Conservation (phyloP, 2,888 invertebrate genomes). For the Sclerodermus sp. region DNA sequence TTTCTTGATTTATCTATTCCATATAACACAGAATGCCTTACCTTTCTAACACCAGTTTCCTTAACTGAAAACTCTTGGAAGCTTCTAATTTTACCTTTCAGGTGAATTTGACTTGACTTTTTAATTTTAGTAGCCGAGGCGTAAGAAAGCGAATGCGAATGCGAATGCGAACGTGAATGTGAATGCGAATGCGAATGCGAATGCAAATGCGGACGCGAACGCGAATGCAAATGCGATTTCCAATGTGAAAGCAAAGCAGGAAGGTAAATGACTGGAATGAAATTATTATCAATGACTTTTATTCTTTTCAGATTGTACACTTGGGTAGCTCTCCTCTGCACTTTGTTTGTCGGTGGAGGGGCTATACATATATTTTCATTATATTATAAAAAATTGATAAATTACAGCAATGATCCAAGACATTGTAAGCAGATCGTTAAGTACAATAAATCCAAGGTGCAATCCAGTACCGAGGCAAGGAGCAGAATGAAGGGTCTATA, state of each 20-base stretch:
- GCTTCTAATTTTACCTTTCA: constrained; percentile 78
- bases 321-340: constrained; percentile 74
- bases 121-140: too few species aligned
- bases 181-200: too few species aligned
- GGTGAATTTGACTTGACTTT: constrained; percentile 61
- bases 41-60: constrained; percentile 82
- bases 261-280: too few species aligned
- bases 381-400: constrained; percentile 19
- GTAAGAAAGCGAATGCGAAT: too few species aligned
- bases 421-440: not conserved
- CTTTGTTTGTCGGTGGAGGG: constrained; percentile 67
- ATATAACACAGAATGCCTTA: constrained; percentile 81
- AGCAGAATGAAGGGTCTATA: constrained; percentile 62
- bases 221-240: too few species aligned
- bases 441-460: constrained; percentile 4
- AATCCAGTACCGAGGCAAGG: constrained; percentile 8
- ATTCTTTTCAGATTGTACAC: constrained; percentile 67
- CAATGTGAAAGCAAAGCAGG: too few species aligned
- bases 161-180: too few species aligned
- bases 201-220: too few species aligned
- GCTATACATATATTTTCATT: constrained; percentile 22
- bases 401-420: too few species aligned
- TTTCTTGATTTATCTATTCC: constrained; percentile 75
- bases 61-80: constrained; percentile 82
- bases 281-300: too few species aligned